Evolutionary conservation across 1,140 invertebrate species (phyloP).

Genomic region (Latrodectus geometricus): DNA sequence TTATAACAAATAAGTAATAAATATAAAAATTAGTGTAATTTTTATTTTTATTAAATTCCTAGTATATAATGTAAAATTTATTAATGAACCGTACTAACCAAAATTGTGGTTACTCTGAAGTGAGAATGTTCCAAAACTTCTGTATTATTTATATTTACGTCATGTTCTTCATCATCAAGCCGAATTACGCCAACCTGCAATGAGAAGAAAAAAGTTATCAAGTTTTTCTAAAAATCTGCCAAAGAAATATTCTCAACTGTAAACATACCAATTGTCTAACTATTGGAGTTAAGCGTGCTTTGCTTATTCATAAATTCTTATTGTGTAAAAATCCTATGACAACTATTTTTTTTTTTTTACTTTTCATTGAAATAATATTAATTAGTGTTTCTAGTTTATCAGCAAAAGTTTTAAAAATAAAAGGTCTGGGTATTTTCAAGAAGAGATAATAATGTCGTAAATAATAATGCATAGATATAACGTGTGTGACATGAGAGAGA

Average conservation of each 20-base stretch:
- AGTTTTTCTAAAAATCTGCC: neutral
- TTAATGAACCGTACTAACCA: neutral
- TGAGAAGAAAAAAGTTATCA: neutral
- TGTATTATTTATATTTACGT: neutral
- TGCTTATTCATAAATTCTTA: neutral
- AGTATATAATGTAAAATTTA: neutral
- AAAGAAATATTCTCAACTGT: neutral
- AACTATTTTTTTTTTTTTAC: too few species aligned
- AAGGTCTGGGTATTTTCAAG: too few species aligned
- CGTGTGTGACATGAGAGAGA: too few species aligned
- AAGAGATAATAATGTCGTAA: too few species aligned
- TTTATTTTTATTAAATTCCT: neutral
- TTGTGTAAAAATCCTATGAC: too few species aligned
- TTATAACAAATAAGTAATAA: neutral
- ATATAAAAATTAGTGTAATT: neutral
- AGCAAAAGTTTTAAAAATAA: too few species aligned
- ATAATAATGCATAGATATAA: too few species aligned
- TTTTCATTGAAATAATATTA: too few species aligned
- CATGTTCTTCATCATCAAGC: neutral
- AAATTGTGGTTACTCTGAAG: conserved; percentile 18
- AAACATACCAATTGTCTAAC: neutral
- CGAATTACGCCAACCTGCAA: neutral
- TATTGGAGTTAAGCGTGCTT: neutral
- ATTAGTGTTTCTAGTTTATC: too few species aligned
- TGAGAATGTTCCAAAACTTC: neutral